Conservation (phyloP, 1,140 invertebrate species). For the Neodiprion fabricii region DNA sequence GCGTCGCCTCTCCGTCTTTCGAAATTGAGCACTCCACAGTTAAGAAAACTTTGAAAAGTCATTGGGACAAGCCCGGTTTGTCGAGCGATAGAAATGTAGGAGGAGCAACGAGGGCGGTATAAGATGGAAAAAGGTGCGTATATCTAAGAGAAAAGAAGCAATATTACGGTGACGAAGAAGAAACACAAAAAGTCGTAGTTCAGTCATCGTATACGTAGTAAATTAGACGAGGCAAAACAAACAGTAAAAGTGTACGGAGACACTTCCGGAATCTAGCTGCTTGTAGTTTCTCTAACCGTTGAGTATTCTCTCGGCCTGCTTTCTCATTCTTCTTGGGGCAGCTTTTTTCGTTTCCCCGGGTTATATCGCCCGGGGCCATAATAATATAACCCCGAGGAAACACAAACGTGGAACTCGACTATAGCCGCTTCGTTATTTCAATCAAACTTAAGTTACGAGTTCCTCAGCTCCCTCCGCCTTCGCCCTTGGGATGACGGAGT, state of each 20-base stretch:
- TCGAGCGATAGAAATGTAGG: no score
- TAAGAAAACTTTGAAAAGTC: no score
- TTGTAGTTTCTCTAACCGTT: neutral
- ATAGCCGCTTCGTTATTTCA: neutral
- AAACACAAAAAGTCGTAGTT: slow-evolving; percentile 5
- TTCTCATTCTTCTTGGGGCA: neutral
- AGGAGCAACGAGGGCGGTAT: no score
- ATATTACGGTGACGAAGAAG: neutral
- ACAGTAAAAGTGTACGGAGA: neutral
- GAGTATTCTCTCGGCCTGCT: neutral
- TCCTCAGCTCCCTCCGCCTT: neutral
- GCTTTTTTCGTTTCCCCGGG: no score
- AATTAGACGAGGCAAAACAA: slow-evolving; percentile 4
- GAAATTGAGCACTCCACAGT: no score
- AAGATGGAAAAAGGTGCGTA: no score
- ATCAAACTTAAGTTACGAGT: slow-evolving; percentile 6
- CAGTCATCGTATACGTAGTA: slow-evolving; percentile 2
- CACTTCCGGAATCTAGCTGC: neutral
- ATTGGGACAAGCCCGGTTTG: no score
- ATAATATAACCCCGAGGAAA: neutral
- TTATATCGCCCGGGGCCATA: neutral
- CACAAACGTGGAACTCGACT: neutral
- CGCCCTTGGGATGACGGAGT: neutral
- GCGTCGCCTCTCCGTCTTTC: no score
- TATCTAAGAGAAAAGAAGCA: no score